Conservation (phyloP, 2,888 invertebrate genomes). For the Melikaiella ostensackeni region DNA sequence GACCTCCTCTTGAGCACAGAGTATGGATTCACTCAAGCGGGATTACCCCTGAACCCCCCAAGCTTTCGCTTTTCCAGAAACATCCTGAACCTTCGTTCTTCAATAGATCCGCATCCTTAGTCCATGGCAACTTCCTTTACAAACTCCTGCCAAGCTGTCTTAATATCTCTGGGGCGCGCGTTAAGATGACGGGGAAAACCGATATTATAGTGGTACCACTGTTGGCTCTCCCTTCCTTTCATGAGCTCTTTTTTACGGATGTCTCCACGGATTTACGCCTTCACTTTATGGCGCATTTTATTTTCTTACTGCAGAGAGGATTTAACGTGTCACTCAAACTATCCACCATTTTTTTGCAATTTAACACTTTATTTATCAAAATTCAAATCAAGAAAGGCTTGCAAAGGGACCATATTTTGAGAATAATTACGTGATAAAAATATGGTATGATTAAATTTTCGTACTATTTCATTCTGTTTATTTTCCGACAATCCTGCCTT, state of each 20-base stretch:
- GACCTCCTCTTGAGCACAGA: constrained; percentile 6
- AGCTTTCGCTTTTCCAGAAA: not conserved
- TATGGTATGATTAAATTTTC: no score
- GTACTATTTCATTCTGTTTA: no score
- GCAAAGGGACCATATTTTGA: no score
- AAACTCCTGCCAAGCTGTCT: constrained; percentile 33
- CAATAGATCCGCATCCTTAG: constrained; percentile 10
- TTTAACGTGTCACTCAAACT: not conserved
- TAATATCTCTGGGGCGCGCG: constrained; percentile 16
- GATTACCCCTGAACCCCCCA: constrained; percentile 23
- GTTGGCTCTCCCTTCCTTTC: constrained; percentile 36
- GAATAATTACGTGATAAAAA: no score
- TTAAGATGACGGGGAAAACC: constrained; percentile 25
- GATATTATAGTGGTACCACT: constrained; percentile 13
- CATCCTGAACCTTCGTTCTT: not conserved
- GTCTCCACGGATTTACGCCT: constrained; percentile 15
- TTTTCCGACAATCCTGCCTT: no score
- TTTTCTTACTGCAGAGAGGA: not conserved
- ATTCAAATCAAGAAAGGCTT: no score
- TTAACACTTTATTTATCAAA: no score
- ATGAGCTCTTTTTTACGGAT: constrained; percentile 9
- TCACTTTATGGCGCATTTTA: not conserved
- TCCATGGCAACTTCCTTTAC: constrained; percentile 22
- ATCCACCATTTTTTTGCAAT: no score
- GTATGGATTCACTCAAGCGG: constrained; percentile 35